Evolutionary conservation across 2,113 vertebrate species (phyloP).

Genomic region (Chionodraco myersi): DNA sequence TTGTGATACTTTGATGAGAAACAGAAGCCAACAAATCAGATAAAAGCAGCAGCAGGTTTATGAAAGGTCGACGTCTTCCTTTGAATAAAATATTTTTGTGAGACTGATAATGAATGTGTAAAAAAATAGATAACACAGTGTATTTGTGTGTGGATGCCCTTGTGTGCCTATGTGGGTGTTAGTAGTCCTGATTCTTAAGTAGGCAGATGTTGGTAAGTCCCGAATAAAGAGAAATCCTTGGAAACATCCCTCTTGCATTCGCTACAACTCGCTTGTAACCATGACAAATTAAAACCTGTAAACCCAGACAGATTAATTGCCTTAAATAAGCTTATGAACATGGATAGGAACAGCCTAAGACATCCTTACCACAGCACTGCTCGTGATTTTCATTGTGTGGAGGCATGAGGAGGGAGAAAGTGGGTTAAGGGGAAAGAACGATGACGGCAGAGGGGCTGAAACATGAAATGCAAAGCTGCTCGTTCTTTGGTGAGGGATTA

Average conservation of each 20-base stretch:
- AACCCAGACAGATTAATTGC: constrained; percentile 61
- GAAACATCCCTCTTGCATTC: constrained; percentile 50
- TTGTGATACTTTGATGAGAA: constrained; percentile 18
- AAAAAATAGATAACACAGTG: not conserved
- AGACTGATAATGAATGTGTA: constrained; percentile 19
- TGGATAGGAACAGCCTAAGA: constrained; percentile 47
- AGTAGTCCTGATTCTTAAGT: constrained; percentile 14
- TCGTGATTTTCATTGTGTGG: constrained; percentile 51
- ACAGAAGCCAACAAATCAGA: not conserved
- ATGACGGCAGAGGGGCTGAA: constrained; percentile 58
- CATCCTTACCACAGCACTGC: constrained; percentile 31
- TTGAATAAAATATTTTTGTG: too few relatives aligned
- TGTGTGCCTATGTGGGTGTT: constrained; percentile 5
- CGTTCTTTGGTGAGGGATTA: constrained; percentile 64
- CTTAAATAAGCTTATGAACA: constrained; percentile 58
- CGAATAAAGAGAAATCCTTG: constrained; percentile 24
- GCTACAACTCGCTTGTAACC: not conserved
- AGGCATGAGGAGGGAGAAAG: constrained; percentile 32
- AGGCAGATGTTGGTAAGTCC: constrained; percentile 8
- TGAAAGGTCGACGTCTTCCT: constrained; percentile 8
- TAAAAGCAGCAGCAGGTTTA: constrained; percentile 12
- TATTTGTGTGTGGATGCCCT: not conserved
- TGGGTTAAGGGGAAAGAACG: constrained; percentile 44
- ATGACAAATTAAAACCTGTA: constrained; percentile 48
- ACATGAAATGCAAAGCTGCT: constrained; percentile 70